Evolutionary conservation across 2,113 vertebrate species (phyloP).

Genomic region (Phainopepla nitens): DNA sequence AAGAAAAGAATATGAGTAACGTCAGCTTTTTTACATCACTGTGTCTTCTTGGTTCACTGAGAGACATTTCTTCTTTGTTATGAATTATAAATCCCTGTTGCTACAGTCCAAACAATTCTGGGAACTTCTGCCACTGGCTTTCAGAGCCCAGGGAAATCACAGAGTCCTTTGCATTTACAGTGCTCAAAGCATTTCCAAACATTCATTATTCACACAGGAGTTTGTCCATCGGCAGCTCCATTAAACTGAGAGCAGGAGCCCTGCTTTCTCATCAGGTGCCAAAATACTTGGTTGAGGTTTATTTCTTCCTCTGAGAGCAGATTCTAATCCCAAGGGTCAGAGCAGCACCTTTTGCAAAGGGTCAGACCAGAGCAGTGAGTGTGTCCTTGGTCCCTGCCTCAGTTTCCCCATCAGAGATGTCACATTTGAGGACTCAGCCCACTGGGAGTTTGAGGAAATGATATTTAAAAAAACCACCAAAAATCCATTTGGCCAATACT

Average conservation of each 20-base stretch:
- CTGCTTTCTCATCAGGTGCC: neutral
- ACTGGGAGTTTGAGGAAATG: neutral
- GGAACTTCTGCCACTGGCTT: constrained; percentile 12
- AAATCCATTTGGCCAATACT: neutral
- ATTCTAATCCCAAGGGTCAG: neutral
- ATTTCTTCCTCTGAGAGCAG: neutral
- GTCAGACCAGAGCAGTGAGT: neutral
- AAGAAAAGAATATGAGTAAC: neutral
- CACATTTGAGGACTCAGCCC: neutral
- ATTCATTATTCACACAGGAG: neutral
- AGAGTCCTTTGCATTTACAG: neutral
- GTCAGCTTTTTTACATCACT: neutral
- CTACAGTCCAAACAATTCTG: constrained; percentile 18
- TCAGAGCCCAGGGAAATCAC: neutral
- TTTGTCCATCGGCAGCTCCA: neutral
- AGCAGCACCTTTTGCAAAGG: neutral
- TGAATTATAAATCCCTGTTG: constrained; percentile 28
- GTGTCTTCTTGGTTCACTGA: neutral
- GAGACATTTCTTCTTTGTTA: neutral
- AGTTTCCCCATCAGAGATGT: neutral
- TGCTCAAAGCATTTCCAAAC: constrained; percentile 16
- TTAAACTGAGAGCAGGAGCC: neutral
- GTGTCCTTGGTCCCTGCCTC: neutral
- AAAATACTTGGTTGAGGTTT: neutral
- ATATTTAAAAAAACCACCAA: neutral